Evolutionary conservation across 2,113 vertebrate genomes (phyloP), one percentile per base, ranked within the genome.

Genomic region (Centrocercus urophasianus): DNA sequence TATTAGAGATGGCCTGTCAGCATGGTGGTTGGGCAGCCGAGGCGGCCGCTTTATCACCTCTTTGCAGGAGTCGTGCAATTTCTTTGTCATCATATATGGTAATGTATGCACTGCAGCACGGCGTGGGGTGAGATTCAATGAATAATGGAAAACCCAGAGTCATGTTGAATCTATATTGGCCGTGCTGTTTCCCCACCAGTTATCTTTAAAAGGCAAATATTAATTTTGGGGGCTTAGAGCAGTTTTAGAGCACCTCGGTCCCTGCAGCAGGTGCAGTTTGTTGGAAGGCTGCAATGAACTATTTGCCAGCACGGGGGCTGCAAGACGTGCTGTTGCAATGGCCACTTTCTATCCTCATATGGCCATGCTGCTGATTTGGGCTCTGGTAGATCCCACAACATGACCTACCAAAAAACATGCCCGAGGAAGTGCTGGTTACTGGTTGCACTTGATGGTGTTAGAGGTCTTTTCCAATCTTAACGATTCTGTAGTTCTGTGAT

Each of bases 141-240:
- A 76, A 57, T 88, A 90, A 88, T 89, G 71, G 88, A 84, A 90
- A 84, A 59, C 89, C 59, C 54, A 7, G 83, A 59, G 52, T 56
- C 59, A 90, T 54, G 19, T 88, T 57, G 52, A 77, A 80, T 93
- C 87, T 8, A 10, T 71, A 38, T 21, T 19, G 61, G 82, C 80
- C 59, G 83, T 28, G 74, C 64, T 95, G 64, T 70, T 18, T 52
- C 71, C 79, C 52, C 60, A 63, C 70, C 4, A 5, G 24, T 27
- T 86, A 43, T 61, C 89, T 89, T 34, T 13, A 47, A 90, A 93
- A 89, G 77, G 90, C 47, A 95, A 93, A 69, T 83, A 87, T 81
- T 83, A 95, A 96, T 93, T 61, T 27, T 19, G 75, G 11, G 82
- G 1, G 17, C 73, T 82, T 76, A 30, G 0, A 88, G 84, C 74